phyloP scores from a whole-genome alignment of 2,888 invertebrate genomes.

The Clitarchus hookeri region DNA sequence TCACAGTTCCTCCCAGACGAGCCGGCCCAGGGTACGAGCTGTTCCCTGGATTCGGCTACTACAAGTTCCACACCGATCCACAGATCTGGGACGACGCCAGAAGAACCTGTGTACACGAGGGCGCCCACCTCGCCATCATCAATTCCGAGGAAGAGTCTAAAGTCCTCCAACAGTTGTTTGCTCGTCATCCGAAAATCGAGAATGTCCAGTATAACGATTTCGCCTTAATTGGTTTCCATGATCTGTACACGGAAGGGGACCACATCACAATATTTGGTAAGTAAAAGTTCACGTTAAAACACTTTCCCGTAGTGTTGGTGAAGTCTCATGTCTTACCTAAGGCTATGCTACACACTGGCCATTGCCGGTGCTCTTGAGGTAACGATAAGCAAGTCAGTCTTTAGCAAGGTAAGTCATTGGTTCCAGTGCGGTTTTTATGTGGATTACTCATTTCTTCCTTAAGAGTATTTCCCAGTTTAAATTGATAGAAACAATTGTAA shows the following conservation, averaged over 20 bases:
- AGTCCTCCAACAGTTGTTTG: constrained; percentile 3
- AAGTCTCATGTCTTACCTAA: too few relatives aligned
- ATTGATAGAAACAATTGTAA: too few relatives aligned
- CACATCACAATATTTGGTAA: constrained; percentile 19
- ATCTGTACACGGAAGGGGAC: constrained; percentile 3
- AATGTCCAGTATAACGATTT: constrained; percentile 16
- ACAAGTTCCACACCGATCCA: constrained; percentile 18
- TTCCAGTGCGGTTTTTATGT: too few relatives aligned
- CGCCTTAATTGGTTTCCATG: constrained; percentile 26
- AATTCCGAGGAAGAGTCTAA: constrained; percentile 21
- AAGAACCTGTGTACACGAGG: not conserved
- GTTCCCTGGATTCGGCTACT: not conserved
- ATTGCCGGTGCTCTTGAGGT: too few relatives aligned
- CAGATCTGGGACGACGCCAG: constrained; percentile 1
- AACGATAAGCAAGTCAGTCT: too few relatives aligned
- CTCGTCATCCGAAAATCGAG: not conserved
- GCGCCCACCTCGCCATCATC: constrained; percentile 24
- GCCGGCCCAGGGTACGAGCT: constrained; percentile 16
- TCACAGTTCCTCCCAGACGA: not conserved
- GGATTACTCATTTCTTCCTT: too few relatives aligned
- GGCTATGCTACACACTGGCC: too few relatives aligned
- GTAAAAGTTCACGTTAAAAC: too few relatives aligned
- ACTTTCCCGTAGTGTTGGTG: too few relatives aligned
- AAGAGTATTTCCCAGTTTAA: too few relatives aligned
- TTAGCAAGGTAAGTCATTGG: too few relatives aligned